These are phyloP conservation scores for Trichonephila clavata DNA, from an alignment of 1,140 invertebrate species.

Conservation along the genomic window DNA sequence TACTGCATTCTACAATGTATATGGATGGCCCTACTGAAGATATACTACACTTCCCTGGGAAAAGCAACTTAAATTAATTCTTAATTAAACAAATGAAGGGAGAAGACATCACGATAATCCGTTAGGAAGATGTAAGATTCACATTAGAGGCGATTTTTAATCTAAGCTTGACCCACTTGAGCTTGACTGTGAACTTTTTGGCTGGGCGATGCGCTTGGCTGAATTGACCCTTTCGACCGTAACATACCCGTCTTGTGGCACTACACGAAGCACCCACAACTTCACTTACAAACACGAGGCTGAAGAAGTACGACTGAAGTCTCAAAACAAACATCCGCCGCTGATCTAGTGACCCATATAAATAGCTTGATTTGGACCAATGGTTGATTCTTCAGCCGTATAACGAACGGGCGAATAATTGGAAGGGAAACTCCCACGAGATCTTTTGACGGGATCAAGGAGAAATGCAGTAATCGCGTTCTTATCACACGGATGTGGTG, in stretches of 20 bases:
- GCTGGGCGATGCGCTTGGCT: conserved; percentile 37
- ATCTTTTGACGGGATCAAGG: too few species aligned
- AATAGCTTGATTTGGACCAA: conserved; percentile 71
- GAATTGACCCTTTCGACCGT: conserved; percentile 61
- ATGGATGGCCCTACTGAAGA: too few species aligned
- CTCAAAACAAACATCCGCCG: conserved; percentile 34
- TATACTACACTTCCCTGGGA: neutral
- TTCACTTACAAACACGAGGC: neutral
- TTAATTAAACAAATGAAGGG: neutral
- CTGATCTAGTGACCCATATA: conserved; percentile 68
- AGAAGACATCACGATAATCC: neutral
- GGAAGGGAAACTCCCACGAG: too few species aligned
- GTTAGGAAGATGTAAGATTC: neutral
- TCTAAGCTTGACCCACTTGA: conserved; percentile 67
- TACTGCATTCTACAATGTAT: neutral
- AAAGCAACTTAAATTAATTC: neutral
- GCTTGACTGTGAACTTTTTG: conserved; percentile 53
- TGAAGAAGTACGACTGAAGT: neutral
- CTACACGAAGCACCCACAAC: conserved; percentile 6
- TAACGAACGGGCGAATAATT: neutral
- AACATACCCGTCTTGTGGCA: conserved; percentile 8
- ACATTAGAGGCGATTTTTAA: conserved; percentile 23
- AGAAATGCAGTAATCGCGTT: conserved; percentile 26
- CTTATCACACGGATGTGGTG: conserved; percentile 2
- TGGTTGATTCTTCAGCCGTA: conserved; percentile 56